Conservation (phyloP, 2,888 invertebrate species). For the Thecophora atra region DNA sequence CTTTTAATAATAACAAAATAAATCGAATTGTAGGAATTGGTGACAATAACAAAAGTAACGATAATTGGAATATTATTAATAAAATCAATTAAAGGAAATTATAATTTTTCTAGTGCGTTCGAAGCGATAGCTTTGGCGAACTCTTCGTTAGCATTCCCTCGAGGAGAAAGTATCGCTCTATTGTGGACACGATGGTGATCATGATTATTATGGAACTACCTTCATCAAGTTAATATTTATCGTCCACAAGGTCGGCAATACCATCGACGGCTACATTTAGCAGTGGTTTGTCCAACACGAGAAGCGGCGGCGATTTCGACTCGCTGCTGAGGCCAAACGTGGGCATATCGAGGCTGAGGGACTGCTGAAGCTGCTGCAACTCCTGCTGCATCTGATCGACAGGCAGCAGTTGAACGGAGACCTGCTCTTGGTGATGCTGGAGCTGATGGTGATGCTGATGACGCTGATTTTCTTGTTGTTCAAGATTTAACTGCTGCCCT, state of each 20-base stretch:
- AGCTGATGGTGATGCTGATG: constrained; percentile 40
- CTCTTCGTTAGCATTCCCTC: background rate
- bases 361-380: constrained; percentile 43
- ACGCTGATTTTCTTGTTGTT: constrained; percentile 40
- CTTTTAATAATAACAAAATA: background rate
- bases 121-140: constrained; percentile 16
- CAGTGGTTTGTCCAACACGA: constrained; percentile 64
- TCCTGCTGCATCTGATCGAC: constrained; percentile 34
- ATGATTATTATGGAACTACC: background rate
- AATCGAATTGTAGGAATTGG: no score
- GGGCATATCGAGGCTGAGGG: constrained; percentile 53
- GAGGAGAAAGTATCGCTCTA: background rate
- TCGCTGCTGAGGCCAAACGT: constrained; percentile 51
- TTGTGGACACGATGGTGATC: background rate
- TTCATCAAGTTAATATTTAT: constrained; percentile 46
- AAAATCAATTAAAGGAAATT: constrained; percentile 10
- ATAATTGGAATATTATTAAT: no score
- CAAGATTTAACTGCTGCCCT: constrained; percentile 34
- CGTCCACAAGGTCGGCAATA: constrained; percentile 62
- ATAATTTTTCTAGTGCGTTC: constrained; percentile 28
- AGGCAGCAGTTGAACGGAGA: constrained; percentile 23
- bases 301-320: constrained; percentile 58
- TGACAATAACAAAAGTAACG: no score
- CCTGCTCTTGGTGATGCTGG: constrained; percentile 38
- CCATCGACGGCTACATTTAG: constrained; percentile 61